phyloP scores from a whole-genome alignment of 2,113 vertebrate genomes.

The Gobius niger region DNA sequence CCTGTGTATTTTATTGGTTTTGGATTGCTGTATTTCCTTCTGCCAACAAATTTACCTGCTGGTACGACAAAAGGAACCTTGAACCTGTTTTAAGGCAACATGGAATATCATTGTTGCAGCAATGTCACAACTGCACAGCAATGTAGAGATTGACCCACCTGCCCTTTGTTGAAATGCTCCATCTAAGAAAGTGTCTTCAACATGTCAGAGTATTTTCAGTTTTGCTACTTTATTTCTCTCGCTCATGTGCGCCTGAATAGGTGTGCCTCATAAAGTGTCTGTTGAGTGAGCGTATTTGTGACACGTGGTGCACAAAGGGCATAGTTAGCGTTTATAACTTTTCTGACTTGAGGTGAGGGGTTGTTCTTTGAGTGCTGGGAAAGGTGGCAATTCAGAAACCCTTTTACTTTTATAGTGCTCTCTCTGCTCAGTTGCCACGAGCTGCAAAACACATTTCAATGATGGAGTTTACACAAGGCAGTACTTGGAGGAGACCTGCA shows the following conservation, averaged over 20 bases:
- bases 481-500: slow-evolving; percentile 7
- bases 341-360: slow-evolving; percentile 44
- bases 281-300: slow-evolving; percentile 4
- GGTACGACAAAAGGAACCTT: too few species aligned
- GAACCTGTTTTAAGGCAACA: too few species aligned
- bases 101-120: too few species aligned
- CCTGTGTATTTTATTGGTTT: too few species aligned
- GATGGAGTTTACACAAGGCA: slow-evolving; percentile 37
- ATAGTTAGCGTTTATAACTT: slow-evolving; percentile 32
- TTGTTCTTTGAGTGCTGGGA: slow-evolving; percentile 6
- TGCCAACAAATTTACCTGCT: too few species aligned
- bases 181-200: too few species aligned
- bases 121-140: not conserved
- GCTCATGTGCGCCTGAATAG: not conserved
- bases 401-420: slow-evolving; percentile 38
- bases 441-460: slow-evolving; percentile 53
- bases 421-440: slow-evolving; percentile 50
- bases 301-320: slow-evolving; percentile 11
- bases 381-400: slow-evolving; percentile 10
- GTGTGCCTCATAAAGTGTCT: not conserved
- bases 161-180: not conserved
- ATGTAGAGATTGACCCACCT: not conserved
- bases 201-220: not conserved
- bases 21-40: too few species aligned
- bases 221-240: not conserved